Evolutionary conservation across 1,140 invertebrate species (phyloP), one percentile per base, ranked within the genome.

Genomic region (Tetragnatha versicolor): DNA sequence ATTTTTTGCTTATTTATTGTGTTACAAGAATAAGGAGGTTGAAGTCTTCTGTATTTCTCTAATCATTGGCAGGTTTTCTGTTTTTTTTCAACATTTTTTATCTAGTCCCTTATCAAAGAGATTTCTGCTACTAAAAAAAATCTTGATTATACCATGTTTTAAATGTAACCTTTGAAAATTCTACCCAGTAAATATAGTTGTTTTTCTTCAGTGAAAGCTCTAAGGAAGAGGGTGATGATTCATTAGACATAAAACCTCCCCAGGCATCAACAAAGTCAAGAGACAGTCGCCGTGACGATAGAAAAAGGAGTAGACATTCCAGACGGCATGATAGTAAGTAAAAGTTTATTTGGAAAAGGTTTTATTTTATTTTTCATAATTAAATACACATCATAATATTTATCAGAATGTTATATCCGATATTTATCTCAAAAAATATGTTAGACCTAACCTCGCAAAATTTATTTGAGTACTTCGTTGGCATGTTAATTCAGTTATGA

Each of bases 241-340:
- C 92, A 2, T 87, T 97, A 82, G 92, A 94, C 81, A 97, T 97
- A 75, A 95, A 96, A 87, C 94, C 94, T 39, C 94, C 94, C 12
- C 94, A 96, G 85, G 91, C 92, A 25, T 35, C 31, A 2, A 14
- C n/a, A 1, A 60, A 66, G 29, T 31, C 51, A n/a, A 25, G 27
- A 33, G 49, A 66, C 37, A 29, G n/a, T 10, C 39, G 39, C 3
- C 25, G 22, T 49, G 45, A 58, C 12, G 68, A 70, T 37, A 69
- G 37, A 22, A 80, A 75, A 20, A 73, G 61, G 22, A 70, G 33
- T 27, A 42, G 51, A 27, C 79, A 80, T 69, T 66, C 68, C 0
- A 69, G 65, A 22, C 75, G 75, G 22, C 79, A 80, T 61, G 70
- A 80, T 5, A 75, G 79, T 80, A 63, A 80, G 49, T 66, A n/a